Percentiles rank a stretch among this genome's conserved stretches.
Evolutionary conservation across 2,113 vertebrate species (phyloP).

Genomic region (Lipotes vexillifer): DNA sequence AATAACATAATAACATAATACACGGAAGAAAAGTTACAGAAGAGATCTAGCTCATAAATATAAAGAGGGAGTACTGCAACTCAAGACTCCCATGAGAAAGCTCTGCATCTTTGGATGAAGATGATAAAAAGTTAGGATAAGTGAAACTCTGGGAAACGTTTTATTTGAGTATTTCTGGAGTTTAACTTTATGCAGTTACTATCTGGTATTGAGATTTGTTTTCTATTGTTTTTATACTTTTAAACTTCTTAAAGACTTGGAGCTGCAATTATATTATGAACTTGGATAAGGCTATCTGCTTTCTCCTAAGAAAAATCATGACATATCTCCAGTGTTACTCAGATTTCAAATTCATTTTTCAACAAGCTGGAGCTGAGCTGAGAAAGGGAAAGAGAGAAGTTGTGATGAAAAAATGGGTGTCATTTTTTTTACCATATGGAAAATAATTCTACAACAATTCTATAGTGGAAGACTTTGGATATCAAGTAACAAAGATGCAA

Average conservation of each 20-base stretch:
- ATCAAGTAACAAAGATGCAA: neutral
- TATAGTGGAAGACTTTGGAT: neutral
- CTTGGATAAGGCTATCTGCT: neutral
- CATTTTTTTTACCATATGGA: neutral
- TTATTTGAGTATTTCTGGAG: neutral
- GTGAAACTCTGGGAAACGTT: neutral
- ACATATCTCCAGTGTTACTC: neutral
- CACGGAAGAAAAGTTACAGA: neutral
- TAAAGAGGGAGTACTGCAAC: neutral
- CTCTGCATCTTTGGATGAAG: neutral
- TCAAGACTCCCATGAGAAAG: neutral
- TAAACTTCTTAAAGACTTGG: neutral
- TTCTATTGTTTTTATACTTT: neutral
- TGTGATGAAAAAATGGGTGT: neutral
- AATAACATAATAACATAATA: neutral
- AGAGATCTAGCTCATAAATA: neutral
- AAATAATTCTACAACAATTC: neutral
- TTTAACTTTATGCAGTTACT: neutral
- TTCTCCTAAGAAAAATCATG: conserved; percentile 16
- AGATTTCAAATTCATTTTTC: conserved; percentile 1
- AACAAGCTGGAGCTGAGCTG: neutral
- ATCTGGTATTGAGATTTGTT: neutral
- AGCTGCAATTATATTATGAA: neutral
- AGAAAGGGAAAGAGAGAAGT: neutral
- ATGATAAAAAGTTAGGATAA: neutral